phyloP scores from a whole-genome alignment of 2,797 vertebrate genomes.

The Salmo trutta region DNA sequence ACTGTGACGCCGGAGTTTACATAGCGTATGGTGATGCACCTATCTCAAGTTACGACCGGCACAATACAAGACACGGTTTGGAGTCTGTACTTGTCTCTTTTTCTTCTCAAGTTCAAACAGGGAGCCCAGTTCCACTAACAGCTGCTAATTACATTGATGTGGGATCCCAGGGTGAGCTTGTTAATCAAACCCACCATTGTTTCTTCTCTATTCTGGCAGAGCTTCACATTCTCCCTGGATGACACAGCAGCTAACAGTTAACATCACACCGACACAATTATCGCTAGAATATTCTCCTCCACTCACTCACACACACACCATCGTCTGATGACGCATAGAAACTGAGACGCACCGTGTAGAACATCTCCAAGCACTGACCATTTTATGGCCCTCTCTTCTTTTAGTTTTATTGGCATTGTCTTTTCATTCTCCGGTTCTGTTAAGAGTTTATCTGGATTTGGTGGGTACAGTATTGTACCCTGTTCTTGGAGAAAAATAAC shows the following conservation, averaged over 20 bases:
- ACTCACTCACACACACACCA: slow-evolving; percentile 42
- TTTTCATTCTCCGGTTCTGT: not conserved
- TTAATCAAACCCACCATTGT: not conserved
- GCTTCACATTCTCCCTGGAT: not conserved
- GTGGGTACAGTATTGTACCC: not conserved
- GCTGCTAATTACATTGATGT: not conserved
- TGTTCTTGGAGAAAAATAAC: not conserved
- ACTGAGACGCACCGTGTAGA: not conserved
- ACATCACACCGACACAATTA: not conserved
- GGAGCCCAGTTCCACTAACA: not conserved
- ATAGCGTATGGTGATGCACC: not conserved
- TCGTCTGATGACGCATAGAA: slow-evolving; percentile 38
- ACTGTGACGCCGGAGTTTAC: too few relatives aligned
- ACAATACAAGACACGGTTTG: not conserved
- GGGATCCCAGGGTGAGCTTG: not conserved
- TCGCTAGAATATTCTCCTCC: not conserved
- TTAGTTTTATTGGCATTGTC: not conserved
- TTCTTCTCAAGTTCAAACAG: not conserved
- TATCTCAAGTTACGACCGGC: not conserved
- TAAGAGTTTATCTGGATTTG: not conserved
- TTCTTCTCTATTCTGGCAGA: not conserved
- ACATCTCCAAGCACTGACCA: not conserved
- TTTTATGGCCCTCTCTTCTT: not conserved
- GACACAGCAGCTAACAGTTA: not conserved
- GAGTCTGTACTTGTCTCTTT: not conserved